A percentile compares a stretch with the other conserved stretches of the same genome.
Conservation (phyloP, 2,797 vertebrate genomes). For the Aphelocoma californica region DNA sequence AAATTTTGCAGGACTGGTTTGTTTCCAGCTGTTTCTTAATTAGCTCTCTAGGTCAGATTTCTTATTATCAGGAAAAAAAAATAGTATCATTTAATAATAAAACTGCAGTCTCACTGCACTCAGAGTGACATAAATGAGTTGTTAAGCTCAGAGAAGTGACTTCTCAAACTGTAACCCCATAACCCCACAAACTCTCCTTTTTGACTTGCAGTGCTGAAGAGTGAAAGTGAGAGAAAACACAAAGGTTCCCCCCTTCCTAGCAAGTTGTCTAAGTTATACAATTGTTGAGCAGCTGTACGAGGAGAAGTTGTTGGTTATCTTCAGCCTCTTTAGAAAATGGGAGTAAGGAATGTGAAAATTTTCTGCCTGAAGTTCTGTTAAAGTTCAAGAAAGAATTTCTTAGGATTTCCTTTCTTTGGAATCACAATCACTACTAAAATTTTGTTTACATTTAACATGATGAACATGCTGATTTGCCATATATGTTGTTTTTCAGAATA, state of each 20-base stretch:
- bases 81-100: constrained; percentile 17
- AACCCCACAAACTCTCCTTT: not conserved
- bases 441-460: not conserved
- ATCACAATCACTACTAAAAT: not conserved
- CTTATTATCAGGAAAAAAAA: constrained; percentile 9
- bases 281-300: accelerated
- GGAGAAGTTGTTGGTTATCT: not conserved
- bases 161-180: not conserved
- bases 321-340: not conserved
- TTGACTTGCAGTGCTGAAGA: not conserved
- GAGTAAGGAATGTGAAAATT: not conserved
- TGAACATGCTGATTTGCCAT: not conserved
- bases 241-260: not conserved
- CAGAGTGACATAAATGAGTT: not conserved
- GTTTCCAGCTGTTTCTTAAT: constrained; percentile 44
- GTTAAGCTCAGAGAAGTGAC: not conserved
- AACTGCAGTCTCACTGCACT: not conserved
- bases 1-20: constrained; percentile 29
- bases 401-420: not conserved
- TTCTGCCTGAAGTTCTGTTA: not conserved
- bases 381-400: not conserved
- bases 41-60: constrained; percentile 32
- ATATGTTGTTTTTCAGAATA: not conserved
- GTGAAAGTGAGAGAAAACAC: not conserved
- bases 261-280: not conserved